A percentile compares a stretch with the other conserved stretches of the same genome.
phyloP scores from a whole-genome alignment of 1,140 invertebrate species.

The Akabosia matsudoensis region DNA sequence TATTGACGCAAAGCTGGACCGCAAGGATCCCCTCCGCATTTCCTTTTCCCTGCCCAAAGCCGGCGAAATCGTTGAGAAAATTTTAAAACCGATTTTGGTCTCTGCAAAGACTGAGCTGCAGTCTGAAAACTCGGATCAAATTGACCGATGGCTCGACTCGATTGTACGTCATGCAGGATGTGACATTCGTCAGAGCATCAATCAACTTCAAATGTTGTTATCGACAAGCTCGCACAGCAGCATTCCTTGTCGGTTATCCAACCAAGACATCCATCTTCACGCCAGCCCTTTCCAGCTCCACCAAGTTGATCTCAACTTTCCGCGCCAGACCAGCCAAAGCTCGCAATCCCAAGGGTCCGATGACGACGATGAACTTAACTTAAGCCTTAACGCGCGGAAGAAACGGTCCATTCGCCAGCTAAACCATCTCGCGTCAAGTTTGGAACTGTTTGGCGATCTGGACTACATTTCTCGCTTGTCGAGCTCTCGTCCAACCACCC shows the following conservation, averaged over 20 bases:
- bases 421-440: background rate
- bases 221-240: background rate
- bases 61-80: constrained; percentile 32
- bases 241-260: background rate
- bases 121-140: background rate
- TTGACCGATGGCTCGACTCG: constrained; percentile 25
- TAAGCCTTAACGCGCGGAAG: background rate
- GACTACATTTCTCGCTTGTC: background rate
- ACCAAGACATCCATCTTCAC: constrained; percentile 13
- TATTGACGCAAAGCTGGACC: constrained; percentile 40
- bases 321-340: background rate
- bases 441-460: background rate
- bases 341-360: background rate
- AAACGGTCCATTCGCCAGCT: background rate
- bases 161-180: constrained; percentile 34
- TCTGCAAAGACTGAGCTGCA: background rate
- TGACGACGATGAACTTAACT: background rate
- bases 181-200: constrained; percentile 42
- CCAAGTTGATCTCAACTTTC: constrained; percentile 13
- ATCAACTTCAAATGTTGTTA: constrained; percentile 38
- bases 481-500: background rate
- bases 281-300: background rate
- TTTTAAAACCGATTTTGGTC: constrained; percentile 34
- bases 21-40: constrained; percentile 39
- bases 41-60: constrained; percentile 19